Conservation (phyloP, 2,888 invertebrate species). For the Nephrocerus scutellatus region DNA sequence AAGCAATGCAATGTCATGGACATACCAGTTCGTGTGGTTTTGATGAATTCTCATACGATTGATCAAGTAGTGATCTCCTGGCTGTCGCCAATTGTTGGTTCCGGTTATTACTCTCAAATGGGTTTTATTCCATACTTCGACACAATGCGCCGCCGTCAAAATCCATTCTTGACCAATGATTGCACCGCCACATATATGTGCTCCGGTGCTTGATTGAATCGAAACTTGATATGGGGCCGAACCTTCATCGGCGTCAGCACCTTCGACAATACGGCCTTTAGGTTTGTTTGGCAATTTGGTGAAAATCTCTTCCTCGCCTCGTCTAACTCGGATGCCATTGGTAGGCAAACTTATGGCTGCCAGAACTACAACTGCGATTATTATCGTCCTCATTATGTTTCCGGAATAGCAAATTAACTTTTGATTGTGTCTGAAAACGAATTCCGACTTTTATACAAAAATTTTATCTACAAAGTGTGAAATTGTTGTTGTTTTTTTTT, state of each 20-base stretch:
- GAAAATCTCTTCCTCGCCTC: too few relatives aligned
- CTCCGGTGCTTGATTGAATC: conserved; percentile 34
- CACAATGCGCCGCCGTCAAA: conserved; percentile 42
- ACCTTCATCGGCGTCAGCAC: conserved; percentile 25
- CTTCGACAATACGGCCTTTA: conserved; percentile 37
- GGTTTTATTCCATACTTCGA: conserved; percentile 30
- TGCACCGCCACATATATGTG: conserved; percentile 42
- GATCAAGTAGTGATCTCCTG: conserved; percentile 31
- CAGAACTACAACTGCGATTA: too few relatives aligned
- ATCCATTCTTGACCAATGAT: conserved; percentile 35
- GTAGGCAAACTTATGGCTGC: too few relatives aligned
- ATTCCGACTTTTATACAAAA: too few relatives aligned
- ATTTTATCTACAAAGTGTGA: too few relatives aligned
- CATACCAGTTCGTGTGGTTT: conserved; percentile 32
- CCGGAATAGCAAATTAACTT: too few relatives aligned
- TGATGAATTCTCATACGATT: conserved; percentile 32
- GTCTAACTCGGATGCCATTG: too few relatives aligned
- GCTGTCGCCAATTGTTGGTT: conserved; percentile 29
- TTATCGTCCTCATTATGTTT: too few relatives aligned
- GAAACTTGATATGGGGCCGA: conserved; percentile 43
- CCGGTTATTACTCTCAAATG: conserved; percentile 37
- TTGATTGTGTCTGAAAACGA: too few relatives aligned
- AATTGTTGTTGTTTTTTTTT: too few relatives aligned
- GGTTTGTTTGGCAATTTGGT: too few relatives aligned
- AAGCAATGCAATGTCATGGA: conserved; percentile 63